Conservation (phyloP, 2,113 vertebrate genomes). For the Trogon melanurus region DNA sequence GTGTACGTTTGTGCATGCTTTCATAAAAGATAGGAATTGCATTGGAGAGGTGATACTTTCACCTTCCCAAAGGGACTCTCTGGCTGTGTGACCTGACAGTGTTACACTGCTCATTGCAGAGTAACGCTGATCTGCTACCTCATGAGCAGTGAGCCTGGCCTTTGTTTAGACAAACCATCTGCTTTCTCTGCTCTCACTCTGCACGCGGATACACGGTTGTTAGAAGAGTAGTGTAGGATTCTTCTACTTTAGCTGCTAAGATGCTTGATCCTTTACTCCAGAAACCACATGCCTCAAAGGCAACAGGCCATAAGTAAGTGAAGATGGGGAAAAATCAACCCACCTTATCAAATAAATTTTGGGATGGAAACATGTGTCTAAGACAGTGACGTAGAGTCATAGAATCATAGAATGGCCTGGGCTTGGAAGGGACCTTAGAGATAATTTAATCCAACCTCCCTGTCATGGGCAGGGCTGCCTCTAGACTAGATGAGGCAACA, state of each 20-base stretch:
- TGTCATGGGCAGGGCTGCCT: no score
- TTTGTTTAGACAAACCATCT: neutral
- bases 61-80: neutral
- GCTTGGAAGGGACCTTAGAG: no score
- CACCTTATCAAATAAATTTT: neutral
- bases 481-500: no score
- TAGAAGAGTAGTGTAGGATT: neutral
- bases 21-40: neutral
- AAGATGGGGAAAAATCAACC: neutral
- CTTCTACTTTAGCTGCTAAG: neutral
- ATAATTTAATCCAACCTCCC: no score
- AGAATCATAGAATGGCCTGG: no score
- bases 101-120: neutral
- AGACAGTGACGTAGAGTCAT: neutral
- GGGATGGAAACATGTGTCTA: neutral
- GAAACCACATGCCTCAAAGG: constrained; percentile 20
- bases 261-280: neutral
- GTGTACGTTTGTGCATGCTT: neutral
- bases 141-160: neutral
- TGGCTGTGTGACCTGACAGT: neutral
- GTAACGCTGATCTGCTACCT: neutral
- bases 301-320: neutral
- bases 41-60: neutral
- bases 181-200: neutral
- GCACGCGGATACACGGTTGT: neutral